Evolutionary conservation across 1,140 invertebrate genomes (phyloP), one percentile per base, ranked within the genome.

Genomic region (Lordiphosa clarofinis): DNA sequence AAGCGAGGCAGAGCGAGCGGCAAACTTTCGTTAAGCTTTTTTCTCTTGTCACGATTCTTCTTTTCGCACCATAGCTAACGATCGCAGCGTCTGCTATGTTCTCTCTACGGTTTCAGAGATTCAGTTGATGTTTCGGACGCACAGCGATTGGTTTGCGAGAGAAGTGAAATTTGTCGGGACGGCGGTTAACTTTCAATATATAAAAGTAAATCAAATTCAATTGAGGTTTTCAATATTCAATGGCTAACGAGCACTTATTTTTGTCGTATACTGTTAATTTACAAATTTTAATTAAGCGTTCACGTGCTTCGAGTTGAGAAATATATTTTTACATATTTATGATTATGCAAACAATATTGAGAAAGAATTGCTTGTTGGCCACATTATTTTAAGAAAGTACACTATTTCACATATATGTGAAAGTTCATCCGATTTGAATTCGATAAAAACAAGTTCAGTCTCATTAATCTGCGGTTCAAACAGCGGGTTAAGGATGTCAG

Each of bases 311-410:
- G 13, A 44, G 13, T 49, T 19, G 40, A 53, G 52, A 33, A 39
- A 54, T 24, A 61, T 39, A 31, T 64, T 52, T 35, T 58, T 49
- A 54, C 55, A 73, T 69, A 70, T 36, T 71, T 66, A 5, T 73
- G 72, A 62, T 81, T 81, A 81, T 84, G 78, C 64, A 81, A 81
- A 81, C 78, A 71, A 43, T 58, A 33, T 53, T 38, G 24, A 12
- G 48, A 50, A 52, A 54, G 42, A 58, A 60, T 59, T 39, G 58
- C 2, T 19, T 19, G 19, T 19, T 19, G 19, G 19, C 19, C 19
- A 19, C 19, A 19, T 19, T 3, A 3, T 19, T 19, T 19, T 19
- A 19, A 19, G 3, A 19, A 19, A 19, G 49, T 6, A 19, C 9
- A 40, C 9, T 4, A 13, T 24, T 19, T 31, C 7, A 36, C 33